Evolutionary conservation across 2,888 invertebrate genomes (phyloP), one percentile per base, ranked within the genome.

Genomic region (Criorhina ranunculi): DNA sequence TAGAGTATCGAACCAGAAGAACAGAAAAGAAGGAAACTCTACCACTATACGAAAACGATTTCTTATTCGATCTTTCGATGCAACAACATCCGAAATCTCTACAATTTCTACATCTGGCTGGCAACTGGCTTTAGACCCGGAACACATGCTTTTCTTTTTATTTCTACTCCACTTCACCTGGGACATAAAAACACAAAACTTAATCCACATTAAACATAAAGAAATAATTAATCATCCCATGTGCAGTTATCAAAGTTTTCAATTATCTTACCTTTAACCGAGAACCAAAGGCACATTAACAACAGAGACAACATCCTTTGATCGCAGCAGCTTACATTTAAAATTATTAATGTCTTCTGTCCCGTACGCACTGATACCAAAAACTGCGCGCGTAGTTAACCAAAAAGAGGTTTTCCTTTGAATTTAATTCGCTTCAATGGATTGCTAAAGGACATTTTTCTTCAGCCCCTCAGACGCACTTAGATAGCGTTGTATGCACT

Each of bases 401-500:
- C 31, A n/a, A 5, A 40, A 42, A 37, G 42, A 31, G 7, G 15
- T 53, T 51, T 60, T 77, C 42, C 19, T 66, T 59, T 59, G 7
- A n/a, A 17, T 35, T 9, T 51, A 3, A 7, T 55, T 35, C 70
- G 57, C 53, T 24, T 49, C 37, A 15, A 29, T 46, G 70, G 6
- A 15, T 24, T 9, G 46, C 53, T 49, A 70, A 70, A 57, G 72
- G 78, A 70, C 78, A 75, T 67, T 67, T 80, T 53, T 80, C 60
- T 75, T 80, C 19, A 81, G 37, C 67, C 80, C 55, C 69, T 81
- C 75, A 62, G 75, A 75, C 53, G 44, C 67, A 55, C 69, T 46
- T 57, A 67, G 80, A 69, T 76, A 81, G 60, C 69, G 8, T 42
- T 53, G 73, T 31, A 31, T 67, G 64, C 73, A 67, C 72, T 72